Conservation (phyloP, 2,888 invertebrate genomes). For the Keiferia lycopersicella region DNA sequence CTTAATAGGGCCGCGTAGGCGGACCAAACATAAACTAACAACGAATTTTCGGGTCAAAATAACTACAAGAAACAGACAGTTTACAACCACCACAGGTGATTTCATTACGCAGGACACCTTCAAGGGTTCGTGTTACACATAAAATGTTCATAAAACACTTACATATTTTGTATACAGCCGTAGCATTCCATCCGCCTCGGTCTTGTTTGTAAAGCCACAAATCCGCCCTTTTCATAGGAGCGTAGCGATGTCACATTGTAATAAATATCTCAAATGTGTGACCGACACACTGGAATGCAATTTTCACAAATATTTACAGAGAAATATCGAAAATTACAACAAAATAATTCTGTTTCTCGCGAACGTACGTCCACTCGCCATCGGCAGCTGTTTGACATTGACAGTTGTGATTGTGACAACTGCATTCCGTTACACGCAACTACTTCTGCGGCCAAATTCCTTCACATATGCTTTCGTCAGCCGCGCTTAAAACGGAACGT, state of each 20-base stretch:
- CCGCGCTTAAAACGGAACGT: background rate
- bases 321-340: slow-evolving; percentile 31
- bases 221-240: slow-evolving; percentile 43
- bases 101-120: background rate
- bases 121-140: background rate
- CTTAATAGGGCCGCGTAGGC: slow-evolving; percentile 41
- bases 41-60: background rate
- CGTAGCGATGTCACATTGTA: slow-evolving; percentile 38
- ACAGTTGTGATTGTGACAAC: slow-evolving; percentile 30
- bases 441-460: background rate
- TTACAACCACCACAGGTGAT: background rate
- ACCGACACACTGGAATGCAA: slow-evolving; percentile 22
- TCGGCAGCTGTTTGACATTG: slow-evolving; percentile 33
- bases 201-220: slow-evolving; percentile 42
- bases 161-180: slow-evolving; percentile 60
- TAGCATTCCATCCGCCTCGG: slow-evolving; percentile 63
- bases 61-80: background rate
- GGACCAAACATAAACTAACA: slow-evolving; percentile 31
- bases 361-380: slow-evolving; percentile 13
- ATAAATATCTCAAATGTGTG: slow-evolving; percentile 24
- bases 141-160: slow-evolving; percentile 32
- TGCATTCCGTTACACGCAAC: slow-evolving; percentile 13
- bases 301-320: slow-evolving; percentile 38
- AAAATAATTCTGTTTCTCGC: slow-evolving; percentile 13
- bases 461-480: background rate